Percentiles rank a stretch among this genome's conserved stretches.
phyloP scores from a whole-genome alignment of 2,113 vertebrate species.

The Ariopsis seemanni region DNA sequence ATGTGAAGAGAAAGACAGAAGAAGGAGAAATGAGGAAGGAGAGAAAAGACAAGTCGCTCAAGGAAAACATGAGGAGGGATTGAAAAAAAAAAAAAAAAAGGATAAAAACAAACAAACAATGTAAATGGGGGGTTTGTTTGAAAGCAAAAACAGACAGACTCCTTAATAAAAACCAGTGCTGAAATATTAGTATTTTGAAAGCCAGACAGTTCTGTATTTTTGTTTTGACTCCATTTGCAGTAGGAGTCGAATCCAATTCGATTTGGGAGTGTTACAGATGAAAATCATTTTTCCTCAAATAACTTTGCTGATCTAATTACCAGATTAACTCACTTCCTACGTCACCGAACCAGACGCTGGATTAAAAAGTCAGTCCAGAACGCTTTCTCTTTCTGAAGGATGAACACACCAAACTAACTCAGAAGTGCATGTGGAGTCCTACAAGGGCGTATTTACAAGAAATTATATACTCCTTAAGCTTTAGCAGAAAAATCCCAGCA shows the following conservation, averaged over 20 bases:
- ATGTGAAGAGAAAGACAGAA: not conserved
- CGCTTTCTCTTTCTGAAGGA: not conserved
- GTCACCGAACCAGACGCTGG: not conserved
- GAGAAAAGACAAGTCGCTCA: not conserved
- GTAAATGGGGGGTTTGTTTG: no score
- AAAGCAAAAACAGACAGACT: no score
- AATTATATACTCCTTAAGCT: not conserved
- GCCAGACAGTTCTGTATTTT: no score
- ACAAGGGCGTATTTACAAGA: not conserved
- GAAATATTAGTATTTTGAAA: no score
- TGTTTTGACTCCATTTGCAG: not conserved
- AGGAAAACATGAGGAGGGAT: not conserved
- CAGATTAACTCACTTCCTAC: not conserved
- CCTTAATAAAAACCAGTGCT: no score
- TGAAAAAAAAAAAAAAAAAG: no score
- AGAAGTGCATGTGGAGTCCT: not conserved
- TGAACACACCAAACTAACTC: not conserved
- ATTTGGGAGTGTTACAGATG: not conserved
- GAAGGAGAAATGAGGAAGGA: not conserved
- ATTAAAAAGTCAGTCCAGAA: not conserved
- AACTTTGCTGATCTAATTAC: no score
- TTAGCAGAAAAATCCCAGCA: not conserved
- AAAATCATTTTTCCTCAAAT: not conserved
- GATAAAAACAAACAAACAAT: no score
- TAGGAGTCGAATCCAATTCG: not conserved